phyloP scores from a whole-genome alignment of 2,797 vertebrate species.

The Tokudaia tokunoshimensis region DNA sequence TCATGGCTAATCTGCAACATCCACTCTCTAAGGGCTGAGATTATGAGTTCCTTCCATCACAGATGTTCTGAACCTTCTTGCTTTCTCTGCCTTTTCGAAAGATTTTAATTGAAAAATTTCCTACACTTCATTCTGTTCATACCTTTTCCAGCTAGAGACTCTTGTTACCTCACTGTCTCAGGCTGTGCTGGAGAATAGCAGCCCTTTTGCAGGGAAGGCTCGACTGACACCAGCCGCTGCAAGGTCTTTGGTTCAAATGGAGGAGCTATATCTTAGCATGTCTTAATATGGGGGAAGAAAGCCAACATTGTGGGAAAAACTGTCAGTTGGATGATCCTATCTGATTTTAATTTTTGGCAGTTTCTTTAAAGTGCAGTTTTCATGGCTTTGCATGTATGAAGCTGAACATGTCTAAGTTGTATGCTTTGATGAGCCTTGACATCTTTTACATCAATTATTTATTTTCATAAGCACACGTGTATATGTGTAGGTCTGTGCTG shows the following conservation, averaged over 20 bases:
- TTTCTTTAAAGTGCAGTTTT: conserved; percentile 2
- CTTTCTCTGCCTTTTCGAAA: no score
- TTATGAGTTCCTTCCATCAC: no score
- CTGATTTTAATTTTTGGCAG: neutral
- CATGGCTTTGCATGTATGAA: neutral
- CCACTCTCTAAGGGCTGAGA: no score
- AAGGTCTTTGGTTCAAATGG: neutral
- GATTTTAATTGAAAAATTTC: no score
- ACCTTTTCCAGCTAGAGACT: neutral
- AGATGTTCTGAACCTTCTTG: no score
- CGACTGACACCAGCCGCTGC: neutral
- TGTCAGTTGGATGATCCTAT: neutral
- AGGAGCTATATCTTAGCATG: neutral
- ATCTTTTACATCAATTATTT: neutral
- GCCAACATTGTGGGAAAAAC: neutral
- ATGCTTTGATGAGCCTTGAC: conserved; percentile 38
- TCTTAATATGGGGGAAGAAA: neutral
- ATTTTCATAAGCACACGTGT: neutral
- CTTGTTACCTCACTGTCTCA: neutral
- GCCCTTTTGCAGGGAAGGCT: neutral
- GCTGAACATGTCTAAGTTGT: neutral
- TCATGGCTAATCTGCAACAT: no score
- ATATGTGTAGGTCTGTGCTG: neutral
- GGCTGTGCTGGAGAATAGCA: neutral
- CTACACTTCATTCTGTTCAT: no score